Conservation (phyloP, 2,888 invertebrate species). For the Perizoma flavofasciatum region DNA sequence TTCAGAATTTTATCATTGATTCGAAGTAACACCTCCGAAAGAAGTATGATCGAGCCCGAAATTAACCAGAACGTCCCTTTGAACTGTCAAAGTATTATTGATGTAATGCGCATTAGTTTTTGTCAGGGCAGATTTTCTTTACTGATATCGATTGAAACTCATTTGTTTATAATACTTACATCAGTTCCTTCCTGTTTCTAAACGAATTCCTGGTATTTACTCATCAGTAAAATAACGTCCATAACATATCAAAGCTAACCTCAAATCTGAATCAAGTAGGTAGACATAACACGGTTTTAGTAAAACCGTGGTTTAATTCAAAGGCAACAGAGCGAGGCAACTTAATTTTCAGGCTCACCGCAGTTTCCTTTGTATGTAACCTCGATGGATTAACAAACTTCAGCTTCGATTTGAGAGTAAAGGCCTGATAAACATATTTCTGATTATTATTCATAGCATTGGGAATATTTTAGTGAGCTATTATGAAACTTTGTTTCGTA, state of each 20-base stretch:
- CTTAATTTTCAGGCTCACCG: slow-evolving; percentile 81
- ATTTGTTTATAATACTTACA: neutral
- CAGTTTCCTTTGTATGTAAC: slow-evolving; percentile 77
- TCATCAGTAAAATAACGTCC: slow-evolving; percentile 33
- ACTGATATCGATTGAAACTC: neutral
- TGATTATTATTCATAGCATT: slow-evolving; percentile 22
- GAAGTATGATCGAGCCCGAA: too few species aligned
- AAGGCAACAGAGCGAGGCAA: slow-evolving; percentile 78
- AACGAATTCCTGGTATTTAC: slow-evolving; percentile 14
- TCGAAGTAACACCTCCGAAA: too few species aligned
- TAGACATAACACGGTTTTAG: slow-evolving; percentile 51
- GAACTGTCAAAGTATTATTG: too few species aligned
- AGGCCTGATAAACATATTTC: slow-evolving; percentile 32
- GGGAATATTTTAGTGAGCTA: too few species aligned
- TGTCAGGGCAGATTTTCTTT: too few species aligned
- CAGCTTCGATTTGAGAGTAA: slow-evolving; percentile 39
- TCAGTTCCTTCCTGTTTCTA: slow-evolving; percentile 4
- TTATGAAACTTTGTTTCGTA: too few species aligned
- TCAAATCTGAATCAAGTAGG: slow-evolving; percentile 45
- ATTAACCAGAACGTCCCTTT: too few species aligned
- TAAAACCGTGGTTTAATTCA: slow-evolving; percentile 68
- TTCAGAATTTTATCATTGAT: too few species aligned
- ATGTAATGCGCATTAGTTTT: too few species aligned
- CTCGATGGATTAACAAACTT: slow-evolving; percentile 72
- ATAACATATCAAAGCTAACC: slow-evolving; percentile 50